Conservation (phyloP, 2,888 invertebrate genomes). For the Leptopterna dolabrata region DNA sequence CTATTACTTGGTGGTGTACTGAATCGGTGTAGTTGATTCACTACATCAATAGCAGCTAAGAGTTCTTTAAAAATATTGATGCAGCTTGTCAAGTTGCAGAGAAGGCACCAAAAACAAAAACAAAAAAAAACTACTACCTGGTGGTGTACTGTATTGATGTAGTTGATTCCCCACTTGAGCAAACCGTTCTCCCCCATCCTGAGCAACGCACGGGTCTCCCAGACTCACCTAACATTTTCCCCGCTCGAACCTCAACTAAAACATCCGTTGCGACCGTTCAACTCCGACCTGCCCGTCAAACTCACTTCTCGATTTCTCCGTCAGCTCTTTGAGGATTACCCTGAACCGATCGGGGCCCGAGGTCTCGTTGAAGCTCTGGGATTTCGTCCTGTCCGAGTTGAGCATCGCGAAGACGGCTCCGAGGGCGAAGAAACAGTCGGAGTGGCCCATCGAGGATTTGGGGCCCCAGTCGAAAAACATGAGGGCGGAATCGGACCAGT, state of each 20-base stretch:
- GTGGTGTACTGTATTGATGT: no score
- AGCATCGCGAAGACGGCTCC: constrained; percentile 75
- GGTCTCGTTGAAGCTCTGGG: constrained; percentile 74
- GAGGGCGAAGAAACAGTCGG: constrained; percentile 82
- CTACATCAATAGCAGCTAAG: no score
- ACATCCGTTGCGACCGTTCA: not conserved
- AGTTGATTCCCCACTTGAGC: no score
- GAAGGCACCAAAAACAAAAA: no score
- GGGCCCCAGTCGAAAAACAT: constrained; percentile 79
- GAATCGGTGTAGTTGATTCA: no score
- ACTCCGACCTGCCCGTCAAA: not conserved
- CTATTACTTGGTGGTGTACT: no score
- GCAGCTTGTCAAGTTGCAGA: no score
- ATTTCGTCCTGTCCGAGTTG: constrained; percentile 68
- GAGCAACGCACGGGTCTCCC: no score
- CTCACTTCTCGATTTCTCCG: constrained; percentile 61
- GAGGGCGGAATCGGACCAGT: constrained; percentile 73
- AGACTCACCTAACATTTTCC: no score
- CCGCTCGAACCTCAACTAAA: not conserved
- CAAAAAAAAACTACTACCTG: no score
- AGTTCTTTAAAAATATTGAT: no score
- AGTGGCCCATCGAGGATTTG: constrained; percentile 73
- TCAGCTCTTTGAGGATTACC: constrained; percentile 66
- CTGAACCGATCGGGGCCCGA: constrained; percentile 71
- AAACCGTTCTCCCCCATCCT: no score